Evolutionary conservation across 2,113 vertebrate species (phyloP).

Genomic region (Phrynosoma blainvillii): DNA sequence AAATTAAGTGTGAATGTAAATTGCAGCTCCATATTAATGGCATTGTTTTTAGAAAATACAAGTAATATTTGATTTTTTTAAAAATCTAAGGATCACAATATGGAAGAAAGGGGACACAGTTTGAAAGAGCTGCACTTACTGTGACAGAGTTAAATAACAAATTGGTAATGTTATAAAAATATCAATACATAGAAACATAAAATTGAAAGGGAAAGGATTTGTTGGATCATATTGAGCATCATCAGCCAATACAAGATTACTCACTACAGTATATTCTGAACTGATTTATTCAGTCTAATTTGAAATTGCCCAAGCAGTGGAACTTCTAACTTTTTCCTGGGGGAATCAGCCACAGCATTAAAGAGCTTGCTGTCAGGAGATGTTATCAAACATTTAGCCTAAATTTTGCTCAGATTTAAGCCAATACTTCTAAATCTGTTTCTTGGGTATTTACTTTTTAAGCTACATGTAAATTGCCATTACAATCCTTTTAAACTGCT

Average conservation of each 20-base stretch:
- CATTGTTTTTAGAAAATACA: constrained; percentile 29
- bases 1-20: neutral
- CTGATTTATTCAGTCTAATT: constrained; percentile 50
- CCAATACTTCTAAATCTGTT: constrained; percentile 37
- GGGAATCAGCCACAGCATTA: constrained; percentile 51
- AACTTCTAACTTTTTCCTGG: constrained; percentile 55
- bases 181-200: constrained; percentile 50
- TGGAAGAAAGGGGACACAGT: constrained; percentile 27
- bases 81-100: constrained; percentile 30
- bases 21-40: neutral
- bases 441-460: constrained; percentile 41
- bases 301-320: constrained; percentile 60
- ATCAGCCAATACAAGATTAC: constrained; percentile 21
- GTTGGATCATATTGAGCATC: constrained; percentile 48
- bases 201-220: constrained; percentile 56
- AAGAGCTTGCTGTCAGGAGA: constrained; percentile 53
- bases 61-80: neutral
- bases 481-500: neutral
- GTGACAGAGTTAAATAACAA: constrained; percentile 55
- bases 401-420: constrained; percentile 58
- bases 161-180: constrained; percentile 46
- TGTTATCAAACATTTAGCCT: constrained; percentile 63
- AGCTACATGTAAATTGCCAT: constrained; percentile 35
- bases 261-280: constrained; percentile 33
- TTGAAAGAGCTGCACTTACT: constrained; percentile 43